phyloP scores from a whole-genome alignment of 1,140 invertebrate genomes.

The Orchesella cincta region DNA sequence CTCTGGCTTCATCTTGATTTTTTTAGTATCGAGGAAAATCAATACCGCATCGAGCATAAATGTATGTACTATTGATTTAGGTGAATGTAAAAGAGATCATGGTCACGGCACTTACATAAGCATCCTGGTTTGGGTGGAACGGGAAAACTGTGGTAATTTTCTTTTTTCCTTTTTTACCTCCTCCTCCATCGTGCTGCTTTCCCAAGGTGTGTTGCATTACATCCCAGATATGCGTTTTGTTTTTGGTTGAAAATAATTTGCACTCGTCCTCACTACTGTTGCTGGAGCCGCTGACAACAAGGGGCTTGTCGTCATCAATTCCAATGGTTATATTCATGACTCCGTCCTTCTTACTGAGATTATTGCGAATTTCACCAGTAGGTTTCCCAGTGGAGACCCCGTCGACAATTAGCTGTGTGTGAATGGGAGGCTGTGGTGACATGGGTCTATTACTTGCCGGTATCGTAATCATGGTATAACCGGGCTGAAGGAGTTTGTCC shows the following conservation, averaged over 20 bases:
- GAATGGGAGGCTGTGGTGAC: not conserved
- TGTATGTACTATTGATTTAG: too few relatives aligned
- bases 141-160: slow-evolving; percentile 46
- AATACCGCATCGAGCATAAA: too few relatives aligned
- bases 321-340: not conserved
- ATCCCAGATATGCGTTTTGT: slow-evolving; percentile 49
- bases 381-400: slow-evolving; percentile 14
- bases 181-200: not conserved
- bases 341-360: slow-evolving; percentile 1
- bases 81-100: slow-evolving; percentile 4
- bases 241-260: slow-evolving; percentile 33
- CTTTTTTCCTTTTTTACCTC: slow-evolving; percentile 38
- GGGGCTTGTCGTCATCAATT: not conserved
- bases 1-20: not conserved
- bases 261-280: slow-evolving; percentile 29
- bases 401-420: not conserved
- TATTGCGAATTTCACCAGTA: slow-evolving; percentile 27
- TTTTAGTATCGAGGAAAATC: not conserved
- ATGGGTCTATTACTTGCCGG: slow-evolving; percentile 24
- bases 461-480: slow-evolving; percentile 49
- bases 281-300: not conserved
- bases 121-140: slow-evolving; percentile 50
- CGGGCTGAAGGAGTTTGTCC: slow-evolving; percentile 37
- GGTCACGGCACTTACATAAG: slow-evolving; percentile 44
- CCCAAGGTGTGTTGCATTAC: slow-evolving; percentile 38